Evolutionary conservation across 2,888 invertebrate species (phyloP).

Genomic region (Idaea dimidiata): DNA sequence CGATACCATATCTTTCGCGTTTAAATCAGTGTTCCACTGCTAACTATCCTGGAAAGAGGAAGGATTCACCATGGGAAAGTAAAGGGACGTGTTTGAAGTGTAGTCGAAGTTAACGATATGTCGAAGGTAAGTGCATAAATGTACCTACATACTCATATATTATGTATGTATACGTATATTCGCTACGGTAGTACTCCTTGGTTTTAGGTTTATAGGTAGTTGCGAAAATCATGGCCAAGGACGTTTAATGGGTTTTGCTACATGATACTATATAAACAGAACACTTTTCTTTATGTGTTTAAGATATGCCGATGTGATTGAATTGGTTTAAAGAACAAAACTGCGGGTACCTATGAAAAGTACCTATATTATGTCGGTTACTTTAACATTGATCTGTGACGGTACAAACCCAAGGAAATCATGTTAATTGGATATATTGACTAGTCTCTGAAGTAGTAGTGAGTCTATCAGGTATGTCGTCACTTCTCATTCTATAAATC

Average conservation of each 20-base stretch:
- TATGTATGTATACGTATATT: slow-evolving; percentile 16
- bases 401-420: not conserved
- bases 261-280: slow-evolving; percentile 7
- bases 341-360: not conserved
- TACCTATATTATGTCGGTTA: not conserved
- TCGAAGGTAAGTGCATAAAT: slow-evolving; percentile 57
- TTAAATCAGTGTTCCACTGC: slow-evolving; percentile 45
- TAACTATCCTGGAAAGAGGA: slow-evolving; percentile 26
- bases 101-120: slow-evolving; percentile 52
- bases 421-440: not conserved
- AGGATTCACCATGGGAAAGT: slow-evolving; percentile 46
- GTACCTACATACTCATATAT: not conserved
- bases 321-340: not conserved
- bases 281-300: not conserved
- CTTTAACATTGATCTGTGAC: not conserved
- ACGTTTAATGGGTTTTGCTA: slow-evolving; percentile 21
- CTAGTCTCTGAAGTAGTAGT: not conserved
- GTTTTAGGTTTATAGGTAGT: slow-evolving; percentile 52
- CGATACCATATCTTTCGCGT: slow-evolving; percentile 53
- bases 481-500: not conserved
- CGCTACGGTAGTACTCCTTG: slow-evolving; percentile 25
- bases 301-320: not conserved
- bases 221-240: slow-evolving; percentile 51
- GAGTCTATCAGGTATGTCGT: not conserved
- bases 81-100: slow-evolving; percentile 45